Percentiles rank a stretch among this genome's conserved stretches.
These are phyloP conservation scores for zebrafish (Danio rerio) DNA, from an alignment of 2,113 vertebrate species.

Conservation along the genomic window DNA sequence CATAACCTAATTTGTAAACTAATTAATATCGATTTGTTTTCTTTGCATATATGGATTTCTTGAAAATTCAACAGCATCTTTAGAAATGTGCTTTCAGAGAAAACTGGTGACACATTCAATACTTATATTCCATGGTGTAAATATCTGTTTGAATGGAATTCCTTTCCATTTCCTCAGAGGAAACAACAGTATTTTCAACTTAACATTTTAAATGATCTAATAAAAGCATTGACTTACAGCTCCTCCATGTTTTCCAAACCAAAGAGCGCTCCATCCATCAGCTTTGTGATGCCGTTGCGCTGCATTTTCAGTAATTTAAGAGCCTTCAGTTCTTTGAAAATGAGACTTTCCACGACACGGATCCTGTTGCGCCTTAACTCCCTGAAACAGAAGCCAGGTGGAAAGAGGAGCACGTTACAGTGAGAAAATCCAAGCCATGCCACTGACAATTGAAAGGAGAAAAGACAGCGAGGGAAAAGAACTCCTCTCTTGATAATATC, in stretches of 20 bases:
- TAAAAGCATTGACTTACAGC: slow-evolving; percentile 65
- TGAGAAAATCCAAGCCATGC: not conserved
- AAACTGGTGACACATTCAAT: too few species aligned
- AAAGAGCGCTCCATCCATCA: slow-evolving; percentile 98
- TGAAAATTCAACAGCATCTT: too few species aligned
- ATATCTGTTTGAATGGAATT: too few species aligned
- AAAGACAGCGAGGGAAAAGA: not conserved
- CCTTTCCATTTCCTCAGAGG: too few species aligned
- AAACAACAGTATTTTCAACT: too few species aligned
- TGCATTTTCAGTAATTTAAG: slow-evolving; percentile 95
- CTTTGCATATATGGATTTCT: too few species aligned
- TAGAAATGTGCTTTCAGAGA: too few species aligned
- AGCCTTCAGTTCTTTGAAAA: slow-evolving; percentile 94
- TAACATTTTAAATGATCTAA: not conserved
- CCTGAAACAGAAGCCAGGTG: slow-evolving; percentile 67
- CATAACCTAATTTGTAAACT: too few species aligned
- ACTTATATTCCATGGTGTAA: too few species aligned
- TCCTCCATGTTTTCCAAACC: slow-evolving; percentile 94
- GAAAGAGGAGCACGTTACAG: not conserved
- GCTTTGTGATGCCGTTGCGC: slow-evolving; percentile 89
- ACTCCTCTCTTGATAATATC: slow-evolving; percentile 9
- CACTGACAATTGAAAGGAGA: not conserved
- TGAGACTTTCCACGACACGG: slow-evolving; percentile 92
- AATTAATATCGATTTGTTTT: too few species aligned
- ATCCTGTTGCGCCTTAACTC: slow-evolving; percentile 96